Evolutionary conservation across 2,113 vertebrate species (phyloP).

Genomic region (Vombatus ursinus): DNA sequence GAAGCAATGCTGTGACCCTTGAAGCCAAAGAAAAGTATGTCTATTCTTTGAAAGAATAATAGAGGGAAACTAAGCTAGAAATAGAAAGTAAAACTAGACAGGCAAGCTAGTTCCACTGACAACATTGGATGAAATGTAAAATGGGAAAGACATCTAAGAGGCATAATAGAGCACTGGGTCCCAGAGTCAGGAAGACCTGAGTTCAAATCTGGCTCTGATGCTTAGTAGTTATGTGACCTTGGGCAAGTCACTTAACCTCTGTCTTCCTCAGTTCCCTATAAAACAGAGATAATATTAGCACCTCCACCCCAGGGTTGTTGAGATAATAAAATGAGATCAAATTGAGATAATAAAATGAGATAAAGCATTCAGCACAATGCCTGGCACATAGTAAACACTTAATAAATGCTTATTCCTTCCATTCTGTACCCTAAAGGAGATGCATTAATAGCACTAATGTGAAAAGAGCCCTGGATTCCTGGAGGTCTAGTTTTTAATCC

Average conservation of each 20-base stretch:
- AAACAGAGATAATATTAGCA: background rate
- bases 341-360: background rate
- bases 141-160: background rate
- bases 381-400: background rate
- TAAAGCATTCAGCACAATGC: background rate
- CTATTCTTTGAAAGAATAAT: background rate
- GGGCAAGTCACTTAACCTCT: background rate
- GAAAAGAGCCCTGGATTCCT: background rate
- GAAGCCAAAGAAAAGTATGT: background rate
- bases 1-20: background rate
- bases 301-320: background rate
- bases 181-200: background rate
- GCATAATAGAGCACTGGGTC: background rate
- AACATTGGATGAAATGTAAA: background rate
- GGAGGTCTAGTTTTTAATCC: background rate
- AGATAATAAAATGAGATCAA: background rate
- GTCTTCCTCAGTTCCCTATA: background rate
- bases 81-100: slow-evolving; percentile 62
- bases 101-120: background rate
- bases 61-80: slow-evolving; percentile 37
- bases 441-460: background rate
- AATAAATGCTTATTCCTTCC: background rate
- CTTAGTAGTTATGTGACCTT: background rate
- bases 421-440: background rate
- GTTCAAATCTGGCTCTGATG: background rate